Conservation (phyloP, 2,888 invertebrate genomes). For the Cheilosia urbana region DNA sequence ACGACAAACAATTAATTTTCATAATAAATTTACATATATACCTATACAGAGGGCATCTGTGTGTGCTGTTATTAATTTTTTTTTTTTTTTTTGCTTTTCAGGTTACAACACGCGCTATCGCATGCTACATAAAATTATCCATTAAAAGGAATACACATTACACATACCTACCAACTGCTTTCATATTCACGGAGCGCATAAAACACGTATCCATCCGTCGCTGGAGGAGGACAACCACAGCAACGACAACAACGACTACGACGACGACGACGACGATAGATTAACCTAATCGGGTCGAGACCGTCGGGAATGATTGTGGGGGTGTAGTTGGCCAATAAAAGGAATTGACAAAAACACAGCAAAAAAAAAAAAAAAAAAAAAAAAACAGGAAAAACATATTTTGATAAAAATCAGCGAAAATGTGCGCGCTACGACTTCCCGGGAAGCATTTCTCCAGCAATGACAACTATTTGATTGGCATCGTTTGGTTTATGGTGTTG, state of each 20-base stretch:
- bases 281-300: slow-evolving; percentile 49
- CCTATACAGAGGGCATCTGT: slow-evolving; percentile 15
- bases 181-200: slow-evolving; percentile 61
- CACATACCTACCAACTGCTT: slow-evolving; percentile 22
- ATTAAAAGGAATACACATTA: slow-evolving; percentile 37
- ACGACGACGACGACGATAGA: slow-evolving; percentile 46
- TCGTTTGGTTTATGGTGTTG: slow-evolving; percentile 71
- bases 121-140: slow-evolving; percentile 65
- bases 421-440: slow-evolving; percentile 64
- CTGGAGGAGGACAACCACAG: neutral
- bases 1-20: slow-evolving; percentile 74
- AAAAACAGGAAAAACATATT: neutral
- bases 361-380: neutral
- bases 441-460: slow-evolving; percentile 59
- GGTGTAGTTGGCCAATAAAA: slow-evolving; percentile 61
- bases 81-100: slow-evolving; percentile 25
- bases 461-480: slow-evolving; percentile 71
- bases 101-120: slow-evolving; percentile 56
- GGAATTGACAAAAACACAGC: slow-evolving; percentile 1
- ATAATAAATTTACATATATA: slow-evolving; percentile 65
- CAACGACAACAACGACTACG: slow-evolving; percentile 15
- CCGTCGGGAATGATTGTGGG: slow-evolving; percentile 58
- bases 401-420: slow-evolving; percentile 68
- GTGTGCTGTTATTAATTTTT: slow-evolving; percentile 32
- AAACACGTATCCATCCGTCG: slow-evolving; percentile 48